Base-by-base conservation (phyloP, 2,888 invertebrate genomes). In the Melieria crassipennis region DNA sequence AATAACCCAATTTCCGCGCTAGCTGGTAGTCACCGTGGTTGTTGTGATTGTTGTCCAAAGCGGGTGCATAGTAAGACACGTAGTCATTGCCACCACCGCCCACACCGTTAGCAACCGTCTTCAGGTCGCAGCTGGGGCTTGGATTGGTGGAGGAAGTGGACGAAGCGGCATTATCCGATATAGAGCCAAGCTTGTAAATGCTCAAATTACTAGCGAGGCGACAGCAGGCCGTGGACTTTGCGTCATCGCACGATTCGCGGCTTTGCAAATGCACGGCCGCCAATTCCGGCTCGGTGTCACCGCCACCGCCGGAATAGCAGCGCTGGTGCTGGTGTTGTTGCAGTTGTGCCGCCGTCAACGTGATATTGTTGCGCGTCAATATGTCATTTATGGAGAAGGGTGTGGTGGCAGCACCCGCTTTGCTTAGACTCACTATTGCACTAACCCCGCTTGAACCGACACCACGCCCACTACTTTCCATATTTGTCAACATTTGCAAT, bases 321-420 rank as follows among this genome's bases (percentile, higher is more conserved):
- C 76, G 69, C 43, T 76, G 73, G 11, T 73, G 67, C 71, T 72
- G 75, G 72, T 72, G 66, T 52, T 75, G 56, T 3, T 60, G 74
- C 50, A 57, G 67, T 58, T 67, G 65, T 42, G 65, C 30, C 30
- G 68, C 65, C 61, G 62, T 42, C 73, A 76, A 30, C 65, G 79
- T 76, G 5, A 78, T 81, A 68, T 82, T 85, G 57, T 81, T 84
- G 57, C 86, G 82, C n/a, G 91, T 91, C 80, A 92, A 85, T 83
- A 92, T 92, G 80, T 92, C 92, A 79, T 92, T 92, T 69, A 92
- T 92, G 9, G 92, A 92, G 85, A 92, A 92, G 50, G 92, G 92
- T 9, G 92, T 92, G 9, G 89, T 87, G 4, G 86, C 80, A 48
- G 81, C 81, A 77, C 85, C 86, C 47, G 79, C 79, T 75, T 85